phyloP scores from a whole-genome alignment of 2,113 vertebrate genomes.

The Colinus virginianus region DNA sequence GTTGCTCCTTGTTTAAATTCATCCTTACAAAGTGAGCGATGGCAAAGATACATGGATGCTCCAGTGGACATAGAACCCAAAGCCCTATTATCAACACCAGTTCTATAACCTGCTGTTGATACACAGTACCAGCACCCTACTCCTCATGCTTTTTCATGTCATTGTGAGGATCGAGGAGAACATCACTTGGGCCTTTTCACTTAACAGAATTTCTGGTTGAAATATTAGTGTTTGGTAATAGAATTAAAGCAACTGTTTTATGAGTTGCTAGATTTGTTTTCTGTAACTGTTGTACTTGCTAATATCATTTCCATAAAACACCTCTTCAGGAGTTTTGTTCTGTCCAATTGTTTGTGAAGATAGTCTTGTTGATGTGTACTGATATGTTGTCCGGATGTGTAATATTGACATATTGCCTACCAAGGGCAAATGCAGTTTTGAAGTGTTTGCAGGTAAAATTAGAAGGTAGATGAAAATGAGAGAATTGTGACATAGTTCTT shows the following conservation, averaged over 20 bases:
- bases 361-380: background rate
- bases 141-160: background rate
- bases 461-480: background rate
- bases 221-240: background rate
- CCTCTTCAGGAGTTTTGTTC: background rate
- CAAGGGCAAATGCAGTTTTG: background rate
- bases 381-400: background rate
- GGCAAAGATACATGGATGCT: background rate
- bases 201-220: background rate
- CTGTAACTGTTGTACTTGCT: background rate
- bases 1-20: background rate
- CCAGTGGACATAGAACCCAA: background rate
- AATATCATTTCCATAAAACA: background rate
- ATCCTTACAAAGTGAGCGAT: background rate
- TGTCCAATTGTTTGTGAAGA: background rate
- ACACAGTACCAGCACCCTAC: background rate
- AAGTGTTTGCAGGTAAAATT: background rate
- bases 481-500: background rate
- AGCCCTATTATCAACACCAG: rapidly evolving
- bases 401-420: background rate
- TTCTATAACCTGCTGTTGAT: background rate
- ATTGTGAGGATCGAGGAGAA: background rate
- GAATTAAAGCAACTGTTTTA: background rate
- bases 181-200: background rate
- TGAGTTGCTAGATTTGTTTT: background rate